Percentiles rank a stretch among this genome's conserved stretches.
Conservation (phyloP, 1,140 invertebrate genomes). For the Drosophila ohnishii region DNA sequence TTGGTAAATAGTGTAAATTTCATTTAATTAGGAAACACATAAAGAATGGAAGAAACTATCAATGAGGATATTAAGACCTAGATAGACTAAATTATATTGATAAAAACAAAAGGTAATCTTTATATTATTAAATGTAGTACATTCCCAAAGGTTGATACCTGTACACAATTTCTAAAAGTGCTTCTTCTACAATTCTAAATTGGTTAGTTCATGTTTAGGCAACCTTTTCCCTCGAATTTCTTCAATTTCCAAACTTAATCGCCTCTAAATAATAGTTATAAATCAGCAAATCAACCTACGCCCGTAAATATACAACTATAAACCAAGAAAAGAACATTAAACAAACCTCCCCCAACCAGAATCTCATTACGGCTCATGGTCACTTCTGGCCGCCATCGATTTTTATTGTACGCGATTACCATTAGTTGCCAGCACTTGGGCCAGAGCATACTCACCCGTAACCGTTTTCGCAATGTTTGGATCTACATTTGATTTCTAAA, state of each 20-base stretch:
- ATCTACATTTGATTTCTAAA: constrained; percentile 29
- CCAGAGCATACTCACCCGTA: neutral
- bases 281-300: constrained; percentile 1
- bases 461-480: neutral
- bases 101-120: no score
- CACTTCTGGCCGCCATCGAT: constrained; percentile 38
- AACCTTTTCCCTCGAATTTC: neutral
- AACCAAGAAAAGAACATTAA: neutral
- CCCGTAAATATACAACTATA: neutral
- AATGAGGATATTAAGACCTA: no score
- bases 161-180: no score
- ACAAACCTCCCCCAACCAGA: neutral
- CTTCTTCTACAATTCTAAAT: no score
- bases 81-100: no score
- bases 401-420: constrained; percentile 20
- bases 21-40: no score
- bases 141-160: neutral
- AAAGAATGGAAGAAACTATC: no score
- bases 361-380: constrained; percentile 10
- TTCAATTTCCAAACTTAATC: neutral
- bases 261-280: neutral
- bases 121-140: neutral
- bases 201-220: neutral
- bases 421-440: constrained; percentile 26
- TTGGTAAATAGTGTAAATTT: no score